Conservation (phyloP, 2,113 vertebrate species). For the Pelmatolapia mariae region DNA sequence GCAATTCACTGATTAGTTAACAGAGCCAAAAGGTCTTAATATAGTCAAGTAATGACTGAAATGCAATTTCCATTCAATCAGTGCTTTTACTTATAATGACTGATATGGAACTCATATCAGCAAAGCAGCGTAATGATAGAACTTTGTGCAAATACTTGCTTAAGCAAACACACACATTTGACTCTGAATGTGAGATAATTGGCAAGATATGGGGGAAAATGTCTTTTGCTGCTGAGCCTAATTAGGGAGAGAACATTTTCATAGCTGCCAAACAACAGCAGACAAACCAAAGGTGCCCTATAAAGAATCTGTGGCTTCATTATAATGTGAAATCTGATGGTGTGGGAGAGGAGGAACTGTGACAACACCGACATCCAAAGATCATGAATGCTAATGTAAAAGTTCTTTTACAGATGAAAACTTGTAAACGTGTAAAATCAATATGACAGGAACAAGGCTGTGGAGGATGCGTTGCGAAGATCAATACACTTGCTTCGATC, state of each 20-base stretch:
- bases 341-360: neutral
- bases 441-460: neutral
- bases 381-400: constrained; percentile 5
- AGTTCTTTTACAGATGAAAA: constrained; percentile 10
- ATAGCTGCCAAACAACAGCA: constrained; percentile 47
- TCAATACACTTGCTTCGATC: constrained; percentile 31
- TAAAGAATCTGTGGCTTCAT: constrained; percentile 32
- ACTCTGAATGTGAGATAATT: constrained; percentile 40
- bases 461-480: neutral
- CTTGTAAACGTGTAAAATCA: neutral
- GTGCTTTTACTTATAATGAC: constrained; percentile 46
- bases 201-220: constrained; percentile 11
- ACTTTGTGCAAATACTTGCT: neutral
- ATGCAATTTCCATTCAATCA: constrained; percentile 39
- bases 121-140: neutral
- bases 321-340: constrained; percentile 26
- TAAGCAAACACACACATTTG: neutral
- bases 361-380: neutral
- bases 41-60: constrained; percentile 34
- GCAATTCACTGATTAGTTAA: constrained; percentile 39
- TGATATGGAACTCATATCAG: constrained; percentile 2
- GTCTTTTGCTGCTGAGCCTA: constrained; percentile 38
- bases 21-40: constrained; percentile 36
- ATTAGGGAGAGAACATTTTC: constrained; percentile 52
- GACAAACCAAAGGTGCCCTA: constrained; percentile 42